These are phyloP conservation scores for Phainopepla nitens DNA, from an alignment of 2,113 vertebrate species.

Conservation along the genomic window DNA sequence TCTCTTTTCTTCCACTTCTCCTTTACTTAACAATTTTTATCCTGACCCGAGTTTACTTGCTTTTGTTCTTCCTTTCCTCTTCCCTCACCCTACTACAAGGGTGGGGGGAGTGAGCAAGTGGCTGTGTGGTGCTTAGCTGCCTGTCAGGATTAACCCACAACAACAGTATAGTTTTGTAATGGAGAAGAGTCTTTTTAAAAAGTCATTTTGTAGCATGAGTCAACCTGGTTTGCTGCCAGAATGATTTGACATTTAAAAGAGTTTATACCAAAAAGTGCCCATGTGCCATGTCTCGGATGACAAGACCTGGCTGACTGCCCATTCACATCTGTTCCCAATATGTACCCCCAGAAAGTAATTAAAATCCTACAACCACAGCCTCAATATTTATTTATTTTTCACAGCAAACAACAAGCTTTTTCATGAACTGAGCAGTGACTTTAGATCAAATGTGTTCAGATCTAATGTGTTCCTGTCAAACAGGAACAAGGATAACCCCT, in stretches of 20 bases:
- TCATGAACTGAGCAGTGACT: background rate
- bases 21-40: background rate
- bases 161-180: background rate
- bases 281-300: background rate
- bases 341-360: background rate
- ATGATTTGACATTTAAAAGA: background rate
- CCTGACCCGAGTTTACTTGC: background rate
- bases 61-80: background rate
- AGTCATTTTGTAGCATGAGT: background rate
- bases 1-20: background rate
- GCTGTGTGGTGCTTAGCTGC: background rate
- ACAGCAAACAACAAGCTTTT: conserved; percentile 24
- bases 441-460: background rate
- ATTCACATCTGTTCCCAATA: conserved; percentile 26
- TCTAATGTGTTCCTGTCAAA: background rate
- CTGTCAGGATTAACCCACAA: background rate
- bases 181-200: background rate
- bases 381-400: background rate
- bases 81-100: background rate
- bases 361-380: conserved; percentile 15
- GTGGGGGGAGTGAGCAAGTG: fast-evolving
- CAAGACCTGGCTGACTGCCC: background rate
- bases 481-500: background rate
- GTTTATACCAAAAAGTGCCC: background rate
- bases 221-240: background rate